Conservation (phyloP, 2,113 vertebrate genomes). For the Forbesichthys agassizii region DNA sequence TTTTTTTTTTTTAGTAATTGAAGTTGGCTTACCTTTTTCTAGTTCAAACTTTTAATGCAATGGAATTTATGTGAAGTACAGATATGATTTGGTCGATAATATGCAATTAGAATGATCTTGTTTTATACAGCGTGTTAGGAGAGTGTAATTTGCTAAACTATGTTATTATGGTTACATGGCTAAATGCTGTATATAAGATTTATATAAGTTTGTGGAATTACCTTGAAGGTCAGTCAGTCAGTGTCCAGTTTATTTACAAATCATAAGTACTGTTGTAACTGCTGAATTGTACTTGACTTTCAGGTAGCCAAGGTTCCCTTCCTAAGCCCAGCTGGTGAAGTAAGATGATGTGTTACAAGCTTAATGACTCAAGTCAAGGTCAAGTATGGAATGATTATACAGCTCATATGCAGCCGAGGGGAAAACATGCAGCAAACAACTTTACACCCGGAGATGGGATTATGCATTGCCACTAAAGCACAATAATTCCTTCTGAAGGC, state of each 20-base stretch:
- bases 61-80: not conserved
- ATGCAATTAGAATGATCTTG: no score
- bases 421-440: slow-evolving; percentile 50
- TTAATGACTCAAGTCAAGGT: slow-evolving; percentile 75
- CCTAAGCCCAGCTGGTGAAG: slow-evolving; percentile 68
- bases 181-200: no score
- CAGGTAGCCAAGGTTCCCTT: slow-evolving; percentile 54
- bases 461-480: slow-evolving; percentile 49
- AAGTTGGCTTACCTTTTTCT: no score
- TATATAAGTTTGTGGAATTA: no score
- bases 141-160: no score
- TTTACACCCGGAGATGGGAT: slow-evolving; percentile 64
- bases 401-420: slow-evolving; percentile 44
- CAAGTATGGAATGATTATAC: slow-evolving; percentile 66
- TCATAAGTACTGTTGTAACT: not conserved
- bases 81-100: not conserved
- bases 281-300: slow-evolving; percentile 60
- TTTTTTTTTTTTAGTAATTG: no score
- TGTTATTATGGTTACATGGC: no score
- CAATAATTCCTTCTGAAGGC: slow-evolving; percentile 26
- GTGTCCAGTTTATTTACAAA: not conserved
- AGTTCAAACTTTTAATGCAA: not conserved
- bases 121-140: no score
- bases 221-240: no score
- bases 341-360: slow-evolving; percentile 63